Percentiles rank a stretch among this genome's conserved stretches.
Evolutionary conservation across 2,888 invertebrate species (phyloP).

Genomic region (Lagria hirta): DNA sequence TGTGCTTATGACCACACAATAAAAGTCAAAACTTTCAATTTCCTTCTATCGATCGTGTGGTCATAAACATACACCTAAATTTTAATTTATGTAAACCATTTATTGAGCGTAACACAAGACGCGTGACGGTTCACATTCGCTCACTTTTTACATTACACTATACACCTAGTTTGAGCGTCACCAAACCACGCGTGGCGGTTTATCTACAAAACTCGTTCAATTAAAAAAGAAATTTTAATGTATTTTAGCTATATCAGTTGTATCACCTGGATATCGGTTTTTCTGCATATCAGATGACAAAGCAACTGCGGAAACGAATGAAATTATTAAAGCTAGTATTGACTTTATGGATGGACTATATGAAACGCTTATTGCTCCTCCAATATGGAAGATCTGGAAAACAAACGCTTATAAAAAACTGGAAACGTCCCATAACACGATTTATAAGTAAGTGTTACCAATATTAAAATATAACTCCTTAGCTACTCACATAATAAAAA

Average conservation of each 20-base stretch:
- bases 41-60: too few relatives aligned
- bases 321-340: slow-evolving; percentile 55
- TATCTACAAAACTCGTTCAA: background rate
- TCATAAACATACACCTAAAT: too few relatives aligned
- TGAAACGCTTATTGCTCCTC: slow-evolving; percentile 55
- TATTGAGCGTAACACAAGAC: too few relatives aligned
- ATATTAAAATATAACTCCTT: slow-evolving; percentile 6
- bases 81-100: background rate
- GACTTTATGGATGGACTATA: slow-evolving; percentile 57
- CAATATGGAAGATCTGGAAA: slow-evolving; percentile 56
- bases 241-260: slow-evolving; percentile 56
- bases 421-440: slow-evolving; percentile 55
- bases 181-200: background rate
- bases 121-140: too few relatives aligned
- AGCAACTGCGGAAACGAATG: slow-evolving; percentile 40
- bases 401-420: slow-evolving; percentile 57
- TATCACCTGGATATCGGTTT: slow-evolving; percentile 57
- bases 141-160: too few relatives aligned
- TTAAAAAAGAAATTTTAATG: slow-evolving; percentile 8
- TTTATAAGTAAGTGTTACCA: slow-evolving; percentile 44
- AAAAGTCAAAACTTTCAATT: too few relatives aligned
- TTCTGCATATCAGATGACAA: slow-evolving; percentile 48
- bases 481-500: slow-evolving; percentile 3
- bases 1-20: too few relatives aligned
- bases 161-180: too few relatives aligned